Evolutionary conservation across 2,113 vertebrate species (phyloP).

Genomic region (Daubentonia madagascariensis): DNA sequence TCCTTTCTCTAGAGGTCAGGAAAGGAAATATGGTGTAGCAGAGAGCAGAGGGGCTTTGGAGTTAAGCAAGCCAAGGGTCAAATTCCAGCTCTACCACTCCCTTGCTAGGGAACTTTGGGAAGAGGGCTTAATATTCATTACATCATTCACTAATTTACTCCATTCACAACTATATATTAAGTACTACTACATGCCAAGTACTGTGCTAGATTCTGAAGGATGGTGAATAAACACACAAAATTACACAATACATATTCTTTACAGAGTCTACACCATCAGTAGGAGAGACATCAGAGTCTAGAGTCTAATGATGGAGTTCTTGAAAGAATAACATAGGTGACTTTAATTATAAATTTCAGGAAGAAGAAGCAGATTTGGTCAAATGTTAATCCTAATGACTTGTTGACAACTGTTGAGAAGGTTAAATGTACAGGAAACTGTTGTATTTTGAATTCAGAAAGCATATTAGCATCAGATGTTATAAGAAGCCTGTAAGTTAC

Average conservation of each 20-base stretch:
- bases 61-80: not conserved
- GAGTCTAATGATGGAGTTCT: not conserved
- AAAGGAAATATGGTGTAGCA: not conserved
- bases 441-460: not conserved
- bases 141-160: not conserved
- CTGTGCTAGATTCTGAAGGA: not conserved
- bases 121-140: not conserved
- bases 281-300: not conserved
- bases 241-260: not conserved
- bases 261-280: not conserved
- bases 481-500: too few relatives aligned
- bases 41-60: not conserved
- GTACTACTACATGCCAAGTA: not conserved
- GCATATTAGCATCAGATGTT: not conserved
- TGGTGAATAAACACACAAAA: not conserved
- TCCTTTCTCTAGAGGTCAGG: not conserved
- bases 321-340: not conserved
- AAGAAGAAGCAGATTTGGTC: not conserved
- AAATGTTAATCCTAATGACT: not conserved
- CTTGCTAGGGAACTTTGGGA: not conserved
- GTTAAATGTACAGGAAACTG: not conserved
- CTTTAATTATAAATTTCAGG: not conserved
- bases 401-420: not conserved
- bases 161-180: not conserved
- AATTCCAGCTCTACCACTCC: not conserved